These are phyloP conservation scores for Holotrichia oblita DNA, from an alignment of 1,140 invertebrate genomes.

Conservation along the genomic window DNA sequence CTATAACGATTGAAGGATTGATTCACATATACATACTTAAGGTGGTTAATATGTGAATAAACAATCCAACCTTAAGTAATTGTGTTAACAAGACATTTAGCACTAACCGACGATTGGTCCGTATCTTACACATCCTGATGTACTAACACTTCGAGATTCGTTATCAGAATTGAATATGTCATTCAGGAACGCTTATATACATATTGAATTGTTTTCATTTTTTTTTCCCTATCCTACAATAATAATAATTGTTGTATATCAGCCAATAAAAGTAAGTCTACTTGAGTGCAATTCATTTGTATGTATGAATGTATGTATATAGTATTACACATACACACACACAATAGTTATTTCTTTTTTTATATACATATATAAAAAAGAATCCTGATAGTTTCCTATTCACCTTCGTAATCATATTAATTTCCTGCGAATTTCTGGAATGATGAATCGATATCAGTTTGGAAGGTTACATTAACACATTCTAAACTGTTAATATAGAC, in stretches of 20 bases:
- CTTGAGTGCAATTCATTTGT: not conserved
- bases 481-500: too few species aligned
- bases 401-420: too few species aligned
- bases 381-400: too few species aligned
- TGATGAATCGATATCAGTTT: too few species aligned
- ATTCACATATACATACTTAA: constrained; percentile 2
- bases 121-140: not conserved
- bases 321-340: too few species aligned
- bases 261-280: not conserved
- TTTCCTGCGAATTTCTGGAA: too few species aligned
- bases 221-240: not conserved
- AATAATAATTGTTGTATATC: not conserved
- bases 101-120: not conserved
- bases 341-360: too few species aligned
- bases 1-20: not conserved
- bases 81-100: constrained; percentile 13
- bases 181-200: not conserved
- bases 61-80: constrained; percentile 4
- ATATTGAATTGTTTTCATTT: not conserved
- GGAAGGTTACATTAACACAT: too few species aligned
- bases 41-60: constrained; percentile 13
- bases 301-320: not conserved
- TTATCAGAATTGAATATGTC: constrained; percentile 6
- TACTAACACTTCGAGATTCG: not conserved
- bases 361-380: too few species aligned